Base-by-base conservation (phyloP, 2,888 invertebrate genomes). In the Meghimatium bilineatum region DNA sequence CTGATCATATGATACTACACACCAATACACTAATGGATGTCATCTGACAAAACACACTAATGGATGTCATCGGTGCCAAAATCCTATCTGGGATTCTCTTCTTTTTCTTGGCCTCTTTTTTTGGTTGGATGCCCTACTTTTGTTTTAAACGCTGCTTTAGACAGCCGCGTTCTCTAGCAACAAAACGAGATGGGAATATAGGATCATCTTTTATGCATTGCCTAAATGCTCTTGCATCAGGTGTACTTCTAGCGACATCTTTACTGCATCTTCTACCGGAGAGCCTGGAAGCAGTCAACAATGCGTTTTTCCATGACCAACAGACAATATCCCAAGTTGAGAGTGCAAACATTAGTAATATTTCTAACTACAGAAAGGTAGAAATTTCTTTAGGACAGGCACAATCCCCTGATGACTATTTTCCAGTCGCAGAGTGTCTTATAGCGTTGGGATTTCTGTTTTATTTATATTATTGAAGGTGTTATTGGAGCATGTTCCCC, bases 191-290 rank as follows among this genome's bases (percentile, higher is more conserved):
- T 38, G 38, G 10, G 29, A 80, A n/a, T 23, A 63, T 14, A 36
- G 36, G 1, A 20, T 66, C 75, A 12, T 3, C 29, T 17, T 1
- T 66, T 34, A 32, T 82, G 0, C 67, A 83, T 32, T 60, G 29
- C 36, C 76, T 84, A 1, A 84, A 86, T 29, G 34, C 86, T 14
- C 36, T 84, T 38, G 86, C 86, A 6, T 69, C 84, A 29, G 86
- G 86, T 14, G 80, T 86, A 23, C 56, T 84, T 52, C 26, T 86
- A 17, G 86, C 76, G 20, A 86, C 82, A 17, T 86, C 76, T 49
- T 71, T 86, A 17, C 75, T 86, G 10, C 60, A 80, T 44, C 84
- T 86, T 5, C 77, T 86, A 3, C 86, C 86, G 0, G 86, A 86
- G 60, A 76, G 80, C 56, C 5, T 63, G 23, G 75, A 80, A 1